A percentile compares a stretch with the other conserved stretches of the same genome.
phyloP scores from a whole-genome alignment of 2,888 invertebrate genomes.

The Lasioglossum leucozonium region DNA sequence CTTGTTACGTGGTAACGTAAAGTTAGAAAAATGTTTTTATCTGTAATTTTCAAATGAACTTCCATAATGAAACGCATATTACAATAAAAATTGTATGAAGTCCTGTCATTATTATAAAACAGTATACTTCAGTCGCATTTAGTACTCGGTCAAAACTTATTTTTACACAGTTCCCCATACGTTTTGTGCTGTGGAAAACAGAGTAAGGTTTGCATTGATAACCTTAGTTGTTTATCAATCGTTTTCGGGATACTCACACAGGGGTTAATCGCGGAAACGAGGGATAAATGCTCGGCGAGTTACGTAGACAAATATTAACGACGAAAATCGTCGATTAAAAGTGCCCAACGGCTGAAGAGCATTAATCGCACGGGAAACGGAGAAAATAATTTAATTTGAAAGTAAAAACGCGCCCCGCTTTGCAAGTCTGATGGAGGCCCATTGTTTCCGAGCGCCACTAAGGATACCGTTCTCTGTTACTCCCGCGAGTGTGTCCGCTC shows the following conservation, averaged over 20 bases:
- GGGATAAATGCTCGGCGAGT: slow-evolving; percentile 10
- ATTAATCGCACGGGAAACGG: slow-evolving; percentile 82
- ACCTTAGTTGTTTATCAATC: neutral
- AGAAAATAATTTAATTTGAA: slow-evolving; percentile 83
- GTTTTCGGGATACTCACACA: neutral
- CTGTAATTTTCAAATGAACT: neutral
- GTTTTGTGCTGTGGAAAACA: neutral
- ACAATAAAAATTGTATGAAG: neutral
- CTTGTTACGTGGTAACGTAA: neutral
- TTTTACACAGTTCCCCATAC: neutral
- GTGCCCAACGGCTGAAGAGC: slow-evolving; percentile 75
- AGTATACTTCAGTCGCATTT: neutral
- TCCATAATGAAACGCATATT: neutral
- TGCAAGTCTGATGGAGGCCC: slow-evolving; percentile 82
- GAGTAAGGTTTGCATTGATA: neutral
- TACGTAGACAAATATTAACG: slow-evolving; percentile 60
- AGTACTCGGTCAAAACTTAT: neutral
- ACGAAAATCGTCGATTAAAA: slow-evolving; percentile 73
- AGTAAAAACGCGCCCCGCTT: slow-evolving; percentile 82
- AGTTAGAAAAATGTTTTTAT: neutral
- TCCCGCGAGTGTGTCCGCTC: slow-evolving; percentile 54
- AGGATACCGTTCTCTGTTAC: slow-evolving; percentile 76
- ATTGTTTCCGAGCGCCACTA: slow-evolving; percentile 80
- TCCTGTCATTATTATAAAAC: neutral
- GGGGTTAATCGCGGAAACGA: neutral